Conservation (phyloP, 1,140 invertebrate species). For the Bombus huntii region DNA sequence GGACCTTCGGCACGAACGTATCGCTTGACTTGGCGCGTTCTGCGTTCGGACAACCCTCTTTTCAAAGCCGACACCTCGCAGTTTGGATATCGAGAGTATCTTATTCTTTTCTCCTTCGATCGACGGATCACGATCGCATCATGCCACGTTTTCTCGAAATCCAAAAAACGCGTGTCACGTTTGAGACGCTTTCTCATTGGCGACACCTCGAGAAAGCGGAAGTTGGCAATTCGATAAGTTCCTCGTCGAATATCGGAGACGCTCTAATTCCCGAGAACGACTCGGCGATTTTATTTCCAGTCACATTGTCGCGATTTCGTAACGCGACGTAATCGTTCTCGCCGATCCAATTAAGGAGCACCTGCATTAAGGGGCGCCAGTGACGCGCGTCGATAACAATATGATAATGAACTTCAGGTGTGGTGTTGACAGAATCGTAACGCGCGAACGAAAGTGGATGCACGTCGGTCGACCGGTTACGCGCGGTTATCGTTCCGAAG, state of each 20-base stretch:
- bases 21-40: neutral
- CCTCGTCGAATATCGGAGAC: neutral
- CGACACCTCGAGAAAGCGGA: neutral
- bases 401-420: constrained; percentile 41
- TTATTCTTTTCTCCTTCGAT: neutral
- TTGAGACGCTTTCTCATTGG: neutral
- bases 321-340: neutral
- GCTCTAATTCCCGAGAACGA: neutral
- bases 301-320: constrained; percentile 12
- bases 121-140: neutral
- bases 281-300: neutral
- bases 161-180: neutral
- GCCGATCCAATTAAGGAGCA: constrained; percentile 15
- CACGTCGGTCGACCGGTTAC: neutral
- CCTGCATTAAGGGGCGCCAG: neutral
- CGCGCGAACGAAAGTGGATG: constrained; percentile 30
- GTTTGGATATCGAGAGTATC: neutral
- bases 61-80: neutral
- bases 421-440: neutral
- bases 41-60: neutral
- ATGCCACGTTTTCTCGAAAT: neutral
- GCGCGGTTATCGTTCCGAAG: neutral
- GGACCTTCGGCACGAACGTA: constrained; percentile 19
- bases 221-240: neutral
- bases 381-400: constrained; percentile 25